Base-by-base conservation (phyloP, 2,888 invertebrate genomes). In the Unio delphinus region DNA sequence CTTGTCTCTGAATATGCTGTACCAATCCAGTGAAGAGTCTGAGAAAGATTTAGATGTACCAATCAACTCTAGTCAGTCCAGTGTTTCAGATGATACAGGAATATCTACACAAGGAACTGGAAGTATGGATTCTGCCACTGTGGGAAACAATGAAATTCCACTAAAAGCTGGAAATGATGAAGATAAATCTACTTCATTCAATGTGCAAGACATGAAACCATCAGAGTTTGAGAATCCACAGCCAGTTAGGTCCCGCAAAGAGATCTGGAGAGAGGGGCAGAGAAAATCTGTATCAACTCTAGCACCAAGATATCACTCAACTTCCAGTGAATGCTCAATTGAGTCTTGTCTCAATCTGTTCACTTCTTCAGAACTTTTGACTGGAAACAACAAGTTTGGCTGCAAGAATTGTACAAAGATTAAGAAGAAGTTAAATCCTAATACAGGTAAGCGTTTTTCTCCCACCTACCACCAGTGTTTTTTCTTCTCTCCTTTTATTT, bases 331-430 rank as follows among this genome's bases (percentile, higher is more conserved):
- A 75, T 91, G 90, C 73, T 90, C 90, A 0, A 78, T 98, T 65
- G 94, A 95, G 83, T 95, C 96, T 0, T 98, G 97, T 88, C 93
- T 99, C 67, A 95, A 95, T 86, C 96, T 96, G 89, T 98, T 98
- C 90, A 98, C 97, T 0, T 94, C 95, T 0, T 92, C 95, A 23
- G 98, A 99, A 89, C 91, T 96, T 28, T 93, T 99, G 90, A 95
- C 95, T 0, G 98, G 96, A 0, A 95, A 94, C 88, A 98, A 99
- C 90, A 95, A 95, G 90, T 97, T 98, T 64, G 94, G 95, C 68
- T 99, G 99, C 90, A 95, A 96, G 86, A 93, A 94, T 63, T 99
- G 99, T 90, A 96, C 96, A 0, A 80, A 72, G 57, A 65, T 75
- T 11, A 81, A 81, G 61, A 68, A 74, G 23, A 84, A 82, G 58